phyloP scores from a whole-genome alignment of 1,140 invertebrate genomes.

The Hormaphis cornu region DNA sequence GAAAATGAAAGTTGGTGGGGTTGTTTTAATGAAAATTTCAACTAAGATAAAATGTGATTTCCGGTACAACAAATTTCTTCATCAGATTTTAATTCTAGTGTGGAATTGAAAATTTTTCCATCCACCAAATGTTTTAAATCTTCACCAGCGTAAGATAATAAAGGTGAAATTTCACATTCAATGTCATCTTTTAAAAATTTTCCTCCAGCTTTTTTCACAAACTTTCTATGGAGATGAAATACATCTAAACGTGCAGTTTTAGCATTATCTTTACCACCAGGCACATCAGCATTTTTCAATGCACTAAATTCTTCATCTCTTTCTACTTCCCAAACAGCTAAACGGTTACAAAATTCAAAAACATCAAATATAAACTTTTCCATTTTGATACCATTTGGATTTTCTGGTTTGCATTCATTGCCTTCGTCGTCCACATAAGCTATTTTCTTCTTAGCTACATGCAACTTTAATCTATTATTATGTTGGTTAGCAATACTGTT shows the following conservation, averaged over 20 bases:
- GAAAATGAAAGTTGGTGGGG: no score
- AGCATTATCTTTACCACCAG: conserved; percentile 75
- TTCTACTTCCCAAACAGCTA: conserved; percentile 87
- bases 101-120: conserved; percentile 60
- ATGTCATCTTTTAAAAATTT: conserved; percentile 49
- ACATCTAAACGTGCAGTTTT: conserved; percentile 73
- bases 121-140: conserved; percentile 57
- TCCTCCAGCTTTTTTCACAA: conserved; percentile 76
- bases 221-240: conserved; percentile 70
- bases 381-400: conserved; percentile 94
- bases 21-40: no score
- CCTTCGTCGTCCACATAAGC: conserved; percentile 70
- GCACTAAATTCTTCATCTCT: conserved; percentile 93
- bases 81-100: conserved; percentile 46
- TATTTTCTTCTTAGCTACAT: conserved; percentile 97
- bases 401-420: conserved; percentile 59
- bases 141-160: conserved; percentile 85
- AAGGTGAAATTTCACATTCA: conserved; percentile 80
- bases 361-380: conserved; percentile 99
- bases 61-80: conserved; percentile 20
- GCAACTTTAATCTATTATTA: conserved; percentile 70
- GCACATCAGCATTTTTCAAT: conserved; percentile 83
- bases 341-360: conserved; percentile 82
- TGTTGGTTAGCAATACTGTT: conserved; percentile 51
- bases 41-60: not conserved